Percentiles rank a stretch among this genome's conserved stretches.
Conservation (phyloP, 1,140 invertebrate species). For the Wasmannia auropunctata region DNA sequence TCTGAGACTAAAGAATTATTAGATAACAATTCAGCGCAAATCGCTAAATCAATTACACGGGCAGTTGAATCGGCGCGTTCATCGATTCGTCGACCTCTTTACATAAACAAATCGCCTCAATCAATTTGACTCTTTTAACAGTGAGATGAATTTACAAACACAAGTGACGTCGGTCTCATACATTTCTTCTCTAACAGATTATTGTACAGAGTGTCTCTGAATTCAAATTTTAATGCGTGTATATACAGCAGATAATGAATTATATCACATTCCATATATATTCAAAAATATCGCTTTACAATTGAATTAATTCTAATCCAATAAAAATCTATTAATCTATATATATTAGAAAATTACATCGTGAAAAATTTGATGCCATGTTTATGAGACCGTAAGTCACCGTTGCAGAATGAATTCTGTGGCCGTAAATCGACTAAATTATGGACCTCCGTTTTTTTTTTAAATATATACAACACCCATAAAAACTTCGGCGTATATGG, state of each 20-base stretch:
- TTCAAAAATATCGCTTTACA: background rate
- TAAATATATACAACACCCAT: background rate
- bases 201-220: background rate
- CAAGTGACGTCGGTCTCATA: background rate
- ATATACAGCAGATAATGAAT: background rate
- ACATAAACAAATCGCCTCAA: background rate
- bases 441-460: background rate
- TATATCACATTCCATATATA: too few relatives aligned
- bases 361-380: background rate
- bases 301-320: slow-evolving; percentile 2
- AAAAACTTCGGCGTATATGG: slow-evolving; percentile 20
- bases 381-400: slow-evolving; percentile 12
- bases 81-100: background rate
- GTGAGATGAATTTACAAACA: background rate
- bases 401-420: background rate
- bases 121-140: background rate
- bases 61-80: background rate
- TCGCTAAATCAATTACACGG: slow-evolving; percentile 44
- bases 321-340: background rate
- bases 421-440: slow-evolving; percentile 37
- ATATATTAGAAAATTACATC: background rate
- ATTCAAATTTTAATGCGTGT: background rate
- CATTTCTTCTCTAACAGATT: background rate
- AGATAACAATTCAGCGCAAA: slow-evolving; percentile 49
- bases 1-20: background rate